Conservation (phyloP, 2,888 invertebrate species). For the Eucera pruinosa region DNA sequence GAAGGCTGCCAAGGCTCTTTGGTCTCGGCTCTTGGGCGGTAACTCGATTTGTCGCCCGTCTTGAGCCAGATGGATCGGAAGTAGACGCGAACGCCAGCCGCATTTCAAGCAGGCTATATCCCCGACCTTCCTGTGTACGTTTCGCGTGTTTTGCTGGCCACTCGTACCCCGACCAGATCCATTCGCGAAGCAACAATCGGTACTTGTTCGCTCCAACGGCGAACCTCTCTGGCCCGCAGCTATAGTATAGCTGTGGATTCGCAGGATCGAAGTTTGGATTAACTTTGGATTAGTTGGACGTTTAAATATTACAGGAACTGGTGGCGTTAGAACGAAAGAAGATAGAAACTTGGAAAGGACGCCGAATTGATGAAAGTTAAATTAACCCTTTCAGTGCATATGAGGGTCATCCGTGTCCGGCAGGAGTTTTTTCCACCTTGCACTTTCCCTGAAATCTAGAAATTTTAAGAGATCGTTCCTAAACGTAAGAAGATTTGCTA, state of each 20-base stretch:
- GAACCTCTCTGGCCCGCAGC: background rate
- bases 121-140: slow-evolving; percentile 29
- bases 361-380: slow-evolving; percentile 27
- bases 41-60: slow-evolving; percentile 82
- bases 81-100: slow-evolving; percentile 79
- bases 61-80: slow-evolving; percentile 82
- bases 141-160: slow-evolving; percentile 58
- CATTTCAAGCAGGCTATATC: slow-evolving; percentile 76
- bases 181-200: slow-evolving; percentile 60
- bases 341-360: background rate
- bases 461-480: no score
- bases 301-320: slow-evolving; percentile 31
- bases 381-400: no score
- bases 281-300: slow-evolving; percentile 43
- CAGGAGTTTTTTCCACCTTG: no score
- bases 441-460: no score
- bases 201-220: slow-evolving; percentile 8
- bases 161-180: slow-evolving; percentile 38
- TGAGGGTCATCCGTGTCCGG: no score
- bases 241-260: no score
- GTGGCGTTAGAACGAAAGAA: background rate
- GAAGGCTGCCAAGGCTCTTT: slow-evolving; percentile 75
- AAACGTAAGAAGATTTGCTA: no score
- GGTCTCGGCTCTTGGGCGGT: slow-evolving; percentile 79
- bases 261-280: slow-evolving; percentile 34